Percentiles rank a stretch among this genome's conserved stretches.
Evolutionary conservation across 2,113 vertebrate species (phyloP).

Genomic region (Progne subis): DNA sequence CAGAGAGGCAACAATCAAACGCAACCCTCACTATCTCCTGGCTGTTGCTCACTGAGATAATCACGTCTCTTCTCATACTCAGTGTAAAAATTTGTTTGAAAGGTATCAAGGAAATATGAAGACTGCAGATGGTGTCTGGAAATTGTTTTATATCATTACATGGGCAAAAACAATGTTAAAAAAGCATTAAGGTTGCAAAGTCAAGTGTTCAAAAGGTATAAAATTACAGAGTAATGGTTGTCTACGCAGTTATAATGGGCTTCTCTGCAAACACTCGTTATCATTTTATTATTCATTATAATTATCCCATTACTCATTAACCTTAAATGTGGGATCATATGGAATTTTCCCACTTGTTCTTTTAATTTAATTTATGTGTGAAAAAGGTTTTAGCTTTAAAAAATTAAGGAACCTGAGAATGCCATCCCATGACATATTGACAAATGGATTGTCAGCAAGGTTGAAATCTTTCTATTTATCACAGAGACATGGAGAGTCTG

Average conservation of each 20-base stretch:
- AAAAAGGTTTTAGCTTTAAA: neutral
- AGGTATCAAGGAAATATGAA: conserved; percentile 19
- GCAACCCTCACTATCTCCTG: neutral
- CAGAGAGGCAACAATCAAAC: neutral
- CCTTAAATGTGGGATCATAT: conserved; percentile 37
- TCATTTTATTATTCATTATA: conserved; percentile 54
- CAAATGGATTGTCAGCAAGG: conserved; percentile 31
- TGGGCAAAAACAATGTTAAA: conserved; percentile 45
- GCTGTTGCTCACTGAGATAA: neutral
- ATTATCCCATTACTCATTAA: conserved; percentile 57
- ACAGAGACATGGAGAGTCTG: neutral
- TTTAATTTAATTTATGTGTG: conserved; percentile 55
- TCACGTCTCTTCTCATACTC: neutral
- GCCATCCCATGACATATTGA: conserved; percentile 24
- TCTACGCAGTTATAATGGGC: neutral
- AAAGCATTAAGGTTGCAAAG: conserved; percentile 52
- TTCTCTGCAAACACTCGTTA: conserved; percentile 30
- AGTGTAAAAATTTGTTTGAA: conserved; percentile 6
- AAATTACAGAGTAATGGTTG: conserved; percentile 43
- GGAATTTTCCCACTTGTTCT: conserved; percentile 34
- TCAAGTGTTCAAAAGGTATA: conserved; percentile 39
- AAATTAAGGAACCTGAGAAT: conserved; percentile 17
- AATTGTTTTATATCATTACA: conserved; percentile 29
- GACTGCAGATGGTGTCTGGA: conserved; percentile 30
- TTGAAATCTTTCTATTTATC: conserved; percentile 48